Base-by-base conservation (phyloP, 2,888 invertebrate genomes). In the Phymatocera aterrima region DNA sequence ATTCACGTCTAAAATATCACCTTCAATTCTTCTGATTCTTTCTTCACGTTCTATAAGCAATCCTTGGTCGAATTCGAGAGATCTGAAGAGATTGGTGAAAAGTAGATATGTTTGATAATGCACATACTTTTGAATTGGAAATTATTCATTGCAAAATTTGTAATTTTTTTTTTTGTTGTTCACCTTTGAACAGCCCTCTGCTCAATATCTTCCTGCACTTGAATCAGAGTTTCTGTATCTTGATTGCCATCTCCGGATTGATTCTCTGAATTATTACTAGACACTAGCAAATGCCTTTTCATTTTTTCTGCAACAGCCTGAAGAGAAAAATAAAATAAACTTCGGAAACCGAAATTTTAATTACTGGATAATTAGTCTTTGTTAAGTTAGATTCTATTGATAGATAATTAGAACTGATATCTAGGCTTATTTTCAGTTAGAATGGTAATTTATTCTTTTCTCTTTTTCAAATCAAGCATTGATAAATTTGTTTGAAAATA, bases 1-100 rank as follows among this genome's bases (percentile, higher is more conserved):
- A 90, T 96, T 96, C 5, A 97, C 95, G 89, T 97, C 97, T 80
- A 97, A 90, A 75, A 97, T 94, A 88, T 96, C 95, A 0, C 94
- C 93, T 89, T 97, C 97, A 70, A 98, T 95, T 88, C 95, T 94
- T 84, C 93, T 93, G 82, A 97, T 94, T 87, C 96, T 94, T 10
- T 95, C 94, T 87, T 97, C 96, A 70, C 96, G 93, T 85, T 98
- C 97, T 48, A 95, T 85, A 78, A 97, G 90, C 92, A 97, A 93
- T 81, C 95, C 96, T 80, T 95, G 95, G 88, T 97, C 96, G 87
- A 96, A 96, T 85, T 95, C 94, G 57, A 96, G 91, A 61, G 93
- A 93, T 86, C 94, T 93, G 5, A 3, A 72, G 31, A n/a, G 0
- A 51, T 18, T 18, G 8, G 28, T 21, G 12, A 43, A 24, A 46